Evolutionary conservation across 2,888 invertebrate genomes (phyloP).

Genomic region (Synanthedon vespiformis): DNA sequence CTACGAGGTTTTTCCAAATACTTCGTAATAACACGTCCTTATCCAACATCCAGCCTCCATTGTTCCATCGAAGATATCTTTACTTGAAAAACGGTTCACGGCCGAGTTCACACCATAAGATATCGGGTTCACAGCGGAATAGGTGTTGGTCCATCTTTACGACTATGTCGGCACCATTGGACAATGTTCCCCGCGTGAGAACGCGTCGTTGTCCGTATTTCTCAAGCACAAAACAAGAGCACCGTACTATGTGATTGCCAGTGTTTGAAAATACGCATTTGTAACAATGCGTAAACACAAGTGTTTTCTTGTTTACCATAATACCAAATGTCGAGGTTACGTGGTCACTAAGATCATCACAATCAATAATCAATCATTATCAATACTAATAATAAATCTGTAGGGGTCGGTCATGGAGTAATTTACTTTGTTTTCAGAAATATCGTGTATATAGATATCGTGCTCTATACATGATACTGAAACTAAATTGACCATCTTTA

Average conservation of each 20-base stretch:
- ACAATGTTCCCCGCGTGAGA: slow-evolving; percentile 38
- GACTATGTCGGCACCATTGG: slow-evolving; percentile 17
- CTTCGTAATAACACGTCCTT: too few relatives aligned
- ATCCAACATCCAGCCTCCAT: not conserved
- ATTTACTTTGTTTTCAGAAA: too few relatives aligned
- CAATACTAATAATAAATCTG: too few relatives aligned
- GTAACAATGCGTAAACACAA: not conserved
- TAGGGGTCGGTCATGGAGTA: too few relatives aligned
- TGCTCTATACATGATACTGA: too few relatives aligned
- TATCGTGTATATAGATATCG: too few relatives aligned
- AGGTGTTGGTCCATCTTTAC: not conserved
- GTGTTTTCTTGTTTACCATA: not conserved
- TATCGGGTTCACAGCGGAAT: not conserved
- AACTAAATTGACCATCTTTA: too few relatives aligned
- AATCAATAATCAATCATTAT: too few relatives aligned
- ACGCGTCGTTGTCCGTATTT: slow-evolving; percentile 34
- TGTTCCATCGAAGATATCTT: not conserved
- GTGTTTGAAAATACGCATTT: slow-evolving; percentile 48
- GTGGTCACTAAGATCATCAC: too few relatives aligned
- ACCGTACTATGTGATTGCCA: slow-evolving; percentile 24
- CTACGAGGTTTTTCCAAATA: too few relatives aligned
- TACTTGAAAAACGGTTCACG: not conserved
- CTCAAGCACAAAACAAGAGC: slow-evolving; percentile 37
- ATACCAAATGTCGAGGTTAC: too few relatives aligned
- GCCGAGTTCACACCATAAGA: not conserved